Percentiles rank a stretch among this genome's conserved stretches.
Conservation (phyloP, 2,113 vertebrate species). For the Brachionichthys hirsutus region DNA sequence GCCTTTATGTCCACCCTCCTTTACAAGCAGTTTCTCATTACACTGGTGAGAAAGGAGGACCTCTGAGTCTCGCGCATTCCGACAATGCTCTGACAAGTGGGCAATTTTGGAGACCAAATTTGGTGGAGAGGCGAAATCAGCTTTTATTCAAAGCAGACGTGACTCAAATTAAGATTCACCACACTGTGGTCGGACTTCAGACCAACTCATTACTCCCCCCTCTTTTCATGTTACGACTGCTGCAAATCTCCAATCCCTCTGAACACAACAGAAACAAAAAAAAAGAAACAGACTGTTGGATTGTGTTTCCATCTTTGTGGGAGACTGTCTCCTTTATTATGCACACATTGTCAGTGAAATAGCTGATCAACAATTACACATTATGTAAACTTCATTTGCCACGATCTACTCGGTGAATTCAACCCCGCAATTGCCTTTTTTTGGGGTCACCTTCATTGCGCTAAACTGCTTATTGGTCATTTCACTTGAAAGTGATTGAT, state of each 20-base stretch:
- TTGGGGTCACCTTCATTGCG: constrained; percentile 3
- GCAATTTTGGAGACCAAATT: constrained; percentile 80
- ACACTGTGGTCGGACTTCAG: constrained; percentile 79
- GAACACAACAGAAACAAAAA: constrained; percentile 48
- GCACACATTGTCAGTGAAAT: constrained; percentile 32
- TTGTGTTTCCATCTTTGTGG: constrained; percentile 55
- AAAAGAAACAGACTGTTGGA: constrained; percentile 58
- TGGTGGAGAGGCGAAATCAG: constrained; percentile 71
- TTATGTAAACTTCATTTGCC: constrained; percentile 16
- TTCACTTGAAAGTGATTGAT: constrained; percentile 55
- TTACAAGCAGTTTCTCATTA: constrained; percentile 77
- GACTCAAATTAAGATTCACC: constrained; percentile 78
- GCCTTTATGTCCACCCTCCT: constrained; percentile 67
- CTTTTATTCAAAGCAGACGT: constrained; percentile 83
- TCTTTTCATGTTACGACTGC: constrained; percentile 78
- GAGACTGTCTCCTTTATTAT: constrained; percentile 40
- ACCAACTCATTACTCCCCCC: constrained; percentile 73
- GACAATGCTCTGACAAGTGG: constrained; percentile 71
- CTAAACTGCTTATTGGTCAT: constrained; percentile 13
- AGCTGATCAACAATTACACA: constrained; percentile 48
- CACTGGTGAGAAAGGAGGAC: constrained; percentile 64
- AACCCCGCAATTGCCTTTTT: constrained; percentile 7
- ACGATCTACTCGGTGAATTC: background rate
- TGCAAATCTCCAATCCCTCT: constrained; percentile 72
- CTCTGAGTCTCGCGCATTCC: constrained; percentile 68